Percentiles rank a stretch among this genome's conserved stretches.
Evolutionary conservation across 2,797 vertebrate genomes (phyloP).

Genomic region (Aselliscus stoliczkanus): DNA sequence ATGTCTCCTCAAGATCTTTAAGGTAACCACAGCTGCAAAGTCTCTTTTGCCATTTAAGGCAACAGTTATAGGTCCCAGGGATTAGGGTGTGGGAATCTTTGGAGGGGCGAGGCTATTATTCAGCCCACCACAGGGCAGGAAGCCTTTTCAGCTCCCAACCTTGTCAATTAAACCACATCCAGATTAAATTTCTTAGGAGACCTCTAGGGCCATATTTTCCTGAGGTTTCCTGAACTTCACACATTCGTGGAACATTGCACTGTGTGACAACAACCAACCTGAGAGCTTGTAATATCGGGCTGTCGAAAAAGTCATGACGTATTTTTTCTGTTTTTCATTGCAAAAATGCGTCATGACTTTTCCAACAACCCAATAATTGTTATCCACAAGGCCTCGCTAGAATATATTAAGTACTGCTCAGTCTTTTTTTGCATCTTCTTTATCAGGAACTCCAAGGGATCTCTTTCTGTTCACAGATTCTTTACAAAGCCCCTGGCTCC

Average conservation of each 20-base stretch:
- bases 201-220: not conserved
- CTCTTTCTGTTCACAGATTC: not conserved
- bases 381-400: not conserved
- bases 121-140: not conserved
- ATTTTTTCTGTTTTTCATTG: no score
- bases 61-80: not conserved
- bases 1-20: not conserved
- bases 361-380: no score
- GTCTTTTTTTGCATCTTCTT: not conserved
- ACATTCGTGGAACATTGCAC: not conserved
- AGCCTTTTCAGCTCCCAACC: not conserved
- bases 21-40: not conserved
- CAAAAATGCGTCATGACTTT: no score
- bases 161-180: not conserved
- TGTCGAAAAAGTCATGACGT: no score
- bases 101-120: not conserved
- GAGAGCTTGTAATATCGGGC: not conserved
- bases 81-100: no score
- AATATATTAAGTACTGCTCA: not conserved
- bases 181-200: not conserved
- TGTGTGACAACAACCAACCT: no score
- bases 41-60: not conserved
- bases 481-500: not conserved
- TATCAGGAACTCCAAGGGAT: not conserved
- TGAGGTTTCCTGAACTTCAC: not conserved